Evolutionary conservation across 1,140 invertebrate genomes (phyloP).

Genomic region (Polyergus mexicanus): DNA sequence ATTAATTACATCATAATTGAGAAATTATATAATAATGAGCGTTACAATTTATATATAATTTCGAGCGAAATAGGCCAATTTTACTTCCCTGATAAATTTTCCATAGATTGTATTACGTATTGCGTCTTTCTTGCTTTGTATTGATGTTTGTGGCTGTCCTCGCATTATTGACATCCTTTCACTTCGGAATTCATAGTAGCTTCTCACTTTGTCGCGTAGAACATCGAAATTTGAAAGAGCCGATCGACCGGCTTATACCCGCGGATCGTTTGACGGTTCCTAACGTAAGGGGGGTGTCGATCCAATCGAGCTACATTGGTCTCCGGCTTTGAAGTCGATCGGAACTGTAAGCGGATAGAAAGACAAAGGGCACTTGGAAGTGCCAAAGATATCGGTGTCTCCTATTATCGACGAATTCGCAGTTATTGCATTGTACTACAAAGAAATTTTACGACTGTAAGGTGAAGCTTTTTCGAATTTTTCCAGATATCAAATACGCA

Average conservation of each 20-base stretch:
- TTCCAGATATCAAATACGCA: no score
- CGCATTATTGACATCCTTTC: background rate
- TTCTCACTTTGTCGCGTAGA: slow-evolving; percentile 62
- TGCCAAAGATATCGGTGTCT: slow-evolving; percentile 72
- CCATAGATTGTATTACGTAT: background rate
- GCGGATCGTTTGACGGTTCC: slow-evolving; percentile 72
- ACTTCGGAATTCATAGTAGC: slow-evolving; percentile 38
- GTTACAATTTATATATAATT: slow-evolving; percentile 23
- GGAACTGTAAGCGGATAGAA: slow-evolving; percentile 68
- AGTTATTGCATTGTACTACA: slow-evolving; percentile 30
- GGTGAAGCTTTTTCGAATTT: slow-evolving; percentile 11
- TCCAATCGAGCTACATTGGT: slow-evolving; percentile 75
- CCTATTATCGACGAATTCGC: slow-evolving; percentile 61
- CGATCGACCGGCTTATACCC: slow-evolving; percentile 47
- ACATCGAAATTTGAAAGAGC: slow-evolving; percentile 65
- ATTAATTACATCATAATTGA: background rate
- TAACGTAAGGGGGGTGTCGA: slow-evolving; percentile 73
- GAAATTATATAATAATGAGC: background rate
- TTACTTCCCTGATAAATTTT: background rate
- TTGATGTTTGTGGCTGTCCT: background rate
- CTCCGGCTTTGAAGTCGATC: slow-evolving; percentile 77
- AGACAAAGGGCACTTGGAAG: slow-evolving; percentile 71
- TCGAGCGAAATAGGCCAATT: background rate
- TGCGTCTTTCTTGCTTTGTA: background rate
- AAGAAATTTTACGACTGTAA: slow-evolving; percentile 40